Evolutionary conservation across 1,140 invertebrate genomes (phyloP), one percentile per base, ranked within the genome.

Genomic region (Thaumetopoea pityocampa): DNA sequence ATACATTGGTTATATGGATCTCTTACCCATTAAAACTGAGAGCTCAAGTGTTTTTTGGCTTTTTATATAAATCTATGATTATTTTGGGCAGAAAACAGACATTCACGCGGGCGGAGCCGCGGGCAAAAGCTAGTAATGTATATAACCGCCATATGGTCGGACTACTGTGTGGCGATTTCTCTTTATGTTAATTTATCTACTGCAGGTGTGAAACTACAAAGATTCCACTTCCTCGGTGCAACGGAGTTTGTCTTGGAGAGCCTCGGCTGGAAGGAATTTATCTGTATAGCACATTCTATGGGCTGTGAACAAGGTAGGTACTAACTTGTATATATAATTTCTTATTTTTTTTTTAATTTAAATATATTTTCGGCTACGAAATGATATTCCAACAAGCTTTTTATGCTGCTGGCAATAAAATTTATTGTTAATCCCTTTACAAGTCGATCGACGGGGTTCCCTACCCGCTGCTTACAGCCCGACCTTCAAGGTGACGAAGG

Each of bases 261-360:
- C 22, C 42, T 77, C 4, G 43, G 45, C 20, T 77, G 72, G 62
- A 18, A 57, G 0, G 24, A 46, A 0, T 73, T 73, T 30, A 32
- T 51, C 2, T 71, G 54, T 29, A 50, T 73, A 0, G 50, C 36
- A 9, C 59, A 62, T 28, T 62, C 59, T 3, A 58, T 58, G 51
- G 59, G 50, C 5, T 48, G 44, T 24, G 54, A 58, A 35, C 38
- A 35, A 34, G 59, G 59, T 58, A 22, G 6, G 15, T 26, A 22
- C 4, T n/a, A n/a, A n/a, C n/a, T n/a, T n/a, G n/a, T n/a, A n/a
- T n/a, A n/a, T n/a, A n/a, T n/a, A n/a, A n/a, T n/a, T n/a, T n/a
- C n/a, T n/a, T n/a, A n/a, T n/a, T n/a, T n/a, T n/a, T n/a, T n/a
- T n/a, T n/a, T n/a, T n/a, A n/a, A n/a, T n/a, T n/a, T n/a, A n/a